Conservation (phyloP, 1,140 invertebrate species). For the Drosophila aff. region DNA sequence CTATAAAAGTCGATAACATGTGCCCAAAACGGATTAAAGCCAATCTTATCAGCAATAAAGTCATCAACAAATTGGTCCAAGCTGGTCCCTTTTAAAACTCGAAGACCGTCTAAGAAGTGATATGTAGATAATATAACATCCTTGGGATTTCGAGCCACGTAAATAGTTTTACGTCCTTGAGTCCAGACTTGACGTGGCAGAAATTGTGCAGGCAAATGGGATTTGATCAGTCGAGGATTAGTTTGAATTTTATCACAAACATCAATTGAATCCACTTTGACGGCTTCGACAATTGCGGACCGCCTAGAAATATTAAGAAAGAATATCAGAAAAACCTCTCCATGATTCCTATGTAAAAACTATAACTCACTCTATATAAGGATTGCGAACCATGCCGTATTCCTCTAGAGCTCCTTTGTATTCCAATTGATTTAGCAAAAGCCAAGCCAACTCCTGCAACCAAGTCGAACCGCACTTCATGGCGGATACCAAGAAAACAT, state of each 20-base stretch:
- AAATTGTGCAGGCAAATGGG: slow-evolving; percentile 40
- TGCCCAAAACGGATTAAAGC: slow-evolving; percentile 22
- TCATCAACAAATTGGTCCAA: slow-evolving; percentile 17
- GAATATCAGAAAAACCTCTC: too few relatives aligned
- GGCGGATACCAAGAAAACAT: too few relatives aligned
- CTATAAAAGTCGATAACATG: slow-evolving; percentile 41
- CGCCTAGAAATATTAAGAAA: not conserved
- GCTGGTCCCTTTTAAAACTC: not conserved
- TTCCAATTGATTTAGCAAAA: too few relatives aligned
- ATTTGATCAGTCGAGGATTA: slow-evolving; percentile 31
- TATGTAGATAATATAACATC: too few relatives aligned
- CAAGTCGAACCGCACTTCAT: too few relatives aligned
- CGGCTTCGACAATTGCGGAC: not conserved
- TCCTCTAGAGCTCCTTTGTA: too few relatives aligned
- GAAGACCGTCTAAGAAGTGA: not conserved
- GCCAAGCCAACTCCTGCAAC: too few relatives aligned
- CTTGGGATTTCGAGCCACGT: slow-evolving; percentile 44
- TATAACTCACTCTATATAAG: too few relatives aligned
- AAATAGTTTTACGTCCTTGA: slow-evolving; percentile 26
- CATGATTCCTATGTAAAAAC: too few relatives aligned
- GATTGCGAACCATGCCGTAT: too few relatives aligned
- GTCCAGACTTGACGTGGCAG: slow-evolving; percentile 29
- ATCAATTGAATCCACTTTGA: slow-evolving; percentile 4
- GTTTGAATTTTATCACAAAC: not conserved
- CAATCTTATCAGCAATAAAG: slow-evolving; percentile 3